Percentiles rank a stretch among this genome's conserved stretches.
Conservation (phyloP, 2,888 invertebrate genomes). For the Pomacea canaliculata region DNA sequence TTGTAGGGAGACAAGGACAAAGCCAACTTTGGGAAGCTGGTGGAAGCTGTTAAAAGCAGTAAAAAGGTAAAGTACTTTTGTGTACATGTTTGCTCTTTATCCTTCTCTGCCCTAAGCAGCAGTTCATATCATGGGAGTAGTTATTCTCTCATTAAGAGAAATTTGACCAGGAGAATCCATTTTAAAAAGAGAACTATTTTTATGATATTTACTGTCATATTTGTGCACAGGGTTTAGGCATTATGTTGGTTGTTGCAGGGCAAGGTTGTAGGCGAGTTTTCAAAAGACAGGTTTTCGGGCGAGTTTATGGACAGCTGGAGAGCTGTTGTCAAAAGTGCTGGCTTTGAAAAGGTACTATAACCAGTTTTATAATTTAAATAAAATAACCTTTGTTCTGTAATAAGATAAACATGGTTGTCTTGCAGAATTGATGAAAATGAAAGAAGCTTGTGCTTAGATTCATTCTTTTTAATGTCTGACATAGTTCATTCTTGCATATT, state of each 20-base stretch:
- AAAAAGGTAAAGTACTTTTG: slow-evolving; percentile 74
- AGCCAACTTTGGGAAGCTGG: slow-evolving; percentile 79
- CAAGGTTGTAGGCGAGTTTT: slow-evolving; percentile 88
- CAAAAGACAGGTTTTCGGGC: slow-evolving; percentile 93
- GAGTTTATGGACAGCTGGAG: slow-evolving; percentile 95
- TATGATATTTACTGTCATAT: too few relatives aligned
- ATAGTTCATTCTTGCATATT: too few relatives aligned
- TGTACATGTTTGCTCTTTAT: too few relatives aligned
- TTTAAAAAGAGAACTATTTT: too few relatives aligned
- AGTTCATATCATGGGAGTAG: too few relatives aligned
- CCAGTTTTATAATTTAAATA: not conserved
- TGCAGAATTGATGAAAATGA: too few relatives aligned
- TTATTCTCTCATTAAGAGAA: too few relatives aligned
- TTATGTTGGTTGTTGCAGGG: slow-evolving; percentile 72
- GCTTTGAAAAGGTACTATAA: slow-evolving; percentile 79
- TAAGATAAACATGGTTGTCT: not conserved
- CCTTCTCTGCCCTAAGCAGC: too few relatives aligned
- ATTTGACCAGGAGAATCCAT: too few relatives aligned
- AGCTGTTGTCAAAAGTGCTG: slow-evolving; percentile 80
- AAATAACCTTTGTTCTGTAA: not conserved
- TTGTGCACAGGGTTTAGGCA: too few relatives aligned
- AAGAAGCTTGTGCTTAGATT: too few relatives aligned
- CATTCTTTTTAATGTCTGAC: too few relatives aligned
- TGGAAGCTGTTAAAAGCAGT: slow-evolving; percentile 86
- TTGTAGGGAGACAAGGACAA: slow-evolving; percentile 81